Conservation (phyloP, 2,113 vertebrate species). For the Cacatua alba region DNA sequence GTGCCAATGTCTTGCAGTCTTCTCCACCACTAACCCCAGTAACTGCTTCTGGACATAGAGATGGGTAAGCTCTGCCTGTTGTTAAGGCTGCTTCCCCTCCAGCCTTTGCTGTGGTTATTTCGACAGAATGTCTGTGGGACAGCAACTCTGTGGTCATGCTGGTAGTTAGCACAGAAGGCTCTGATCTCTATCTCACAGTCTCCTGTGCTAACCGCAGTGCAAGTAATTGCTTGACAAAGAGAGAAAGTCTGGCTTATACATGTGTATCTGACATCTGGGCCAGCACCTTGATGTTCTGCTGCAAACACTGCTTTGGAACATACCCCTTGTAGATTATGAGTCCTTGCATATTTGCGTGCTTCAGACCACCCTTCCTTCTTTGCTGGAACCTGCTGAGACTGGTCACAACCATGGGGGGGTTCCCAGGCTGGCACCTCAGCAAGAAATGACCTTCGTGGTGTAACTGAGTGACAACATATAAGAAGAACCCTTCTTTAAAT, state of each 20-base stretch:
- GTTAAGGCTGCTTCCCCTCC: neutral
- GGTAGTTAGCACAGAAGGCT: conserved; percentile 24
- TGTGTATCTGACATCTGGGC: neutral
- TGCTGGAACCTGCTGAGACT: neutral
- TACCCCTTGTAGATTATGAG: neutral
- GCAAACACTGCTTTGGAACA: neutral
- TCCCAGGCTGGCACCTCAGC: neutral
- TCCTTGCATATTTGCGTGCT: neutral
- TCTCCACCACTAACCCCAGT: neutral
- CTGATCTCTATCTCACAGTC: conserved; percentile 29
- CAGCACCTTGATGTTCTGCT: neutral
- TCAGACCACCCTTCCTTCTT: neutral
- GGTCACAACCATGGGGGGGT: neutral
- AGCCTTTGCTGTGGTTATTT: neutral
- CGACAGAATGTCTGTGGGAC: neutral
- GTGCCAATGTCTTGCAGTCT: neutral
- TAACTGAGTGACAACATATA: neutral
- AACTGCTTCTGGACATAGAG: neutral
- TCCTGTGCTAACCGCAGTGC: neutral
- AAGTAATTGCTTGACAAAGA: conserved; percentile 16
- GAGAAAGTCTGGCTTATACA: neutral
- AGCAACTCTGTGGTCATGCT: neutral
- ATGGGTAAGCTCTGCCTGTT: fast-evolving
- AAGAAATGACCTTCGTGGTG: neutral
- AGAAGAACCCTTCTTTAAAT: neutral